Evolutionary conservation across 1,140 invertebrate species (phyloP).

Genomic region (Drosophila trapezifrons): DNA sequence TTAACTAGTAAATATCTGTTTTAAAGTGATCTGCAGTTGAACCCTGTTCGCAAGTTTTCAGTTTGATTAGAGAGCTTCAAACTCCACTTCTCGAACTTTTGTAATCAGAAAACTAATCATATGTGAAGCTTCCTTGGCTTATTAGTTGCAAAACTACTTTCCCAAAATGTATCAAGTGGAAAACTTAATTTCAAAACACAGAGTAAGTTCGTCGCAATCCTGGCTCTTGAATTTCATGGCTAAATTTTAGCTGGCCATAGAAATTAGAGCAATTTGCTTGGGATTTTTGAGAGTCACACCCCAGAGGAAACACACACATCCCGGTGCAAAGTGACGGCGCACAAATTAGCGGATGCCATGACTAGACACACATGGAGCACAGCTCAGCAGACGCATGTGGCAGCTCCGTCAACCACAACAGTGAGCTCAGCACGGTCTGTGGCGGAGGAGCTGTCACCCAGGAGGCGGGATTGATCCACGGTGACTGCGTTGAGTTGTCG

Average conservation of each 20-base stretch:
- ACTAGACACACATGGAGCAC: conserved; percentile 30
- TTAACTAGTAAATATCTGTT: background rate
- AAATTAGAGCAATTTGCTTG: conserved; percentile 11
- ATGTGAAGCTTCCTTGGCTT: background rate
- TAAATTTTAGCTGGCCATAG: background rate
- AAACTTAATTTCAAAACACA: background rate
- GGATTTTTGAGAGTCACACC: background rate
- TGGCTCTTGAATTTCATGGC: background rate
- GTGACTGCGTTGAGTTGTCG: conserved; percentile 24
- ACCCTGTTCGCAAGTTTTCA: background rate
- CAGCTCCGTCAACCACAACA: conserved; percentile 25
- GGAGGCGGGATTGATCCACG: conserved; percentile 20
- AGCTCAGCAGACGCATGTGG: conserved; percentile 21
- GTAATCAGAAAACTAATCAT: conserved; percentile 8
- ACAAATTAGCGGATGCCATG: conserved; percentile 36
- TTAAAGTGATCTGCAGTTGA: background rate
- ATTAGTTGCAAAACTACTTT: background rate
- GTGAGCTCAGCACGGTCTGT: conserved; percentile 21
- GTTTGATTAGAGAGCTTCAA: background rate
- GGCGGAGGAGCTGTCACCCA: conserved; percentile 33
- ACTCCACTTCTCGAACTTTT: background rate
- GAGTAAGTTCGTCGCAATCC: too few species aligned
- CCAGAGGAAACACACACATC: background rate
- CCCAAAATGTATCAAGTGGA: background rate
- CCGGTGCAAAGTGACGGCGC: conserved; percentile 17